Evolutionary conservation across 2,888 invertebrate species (phyloP).

Genomic region (Cyrtodaria siliqua): DNA sequence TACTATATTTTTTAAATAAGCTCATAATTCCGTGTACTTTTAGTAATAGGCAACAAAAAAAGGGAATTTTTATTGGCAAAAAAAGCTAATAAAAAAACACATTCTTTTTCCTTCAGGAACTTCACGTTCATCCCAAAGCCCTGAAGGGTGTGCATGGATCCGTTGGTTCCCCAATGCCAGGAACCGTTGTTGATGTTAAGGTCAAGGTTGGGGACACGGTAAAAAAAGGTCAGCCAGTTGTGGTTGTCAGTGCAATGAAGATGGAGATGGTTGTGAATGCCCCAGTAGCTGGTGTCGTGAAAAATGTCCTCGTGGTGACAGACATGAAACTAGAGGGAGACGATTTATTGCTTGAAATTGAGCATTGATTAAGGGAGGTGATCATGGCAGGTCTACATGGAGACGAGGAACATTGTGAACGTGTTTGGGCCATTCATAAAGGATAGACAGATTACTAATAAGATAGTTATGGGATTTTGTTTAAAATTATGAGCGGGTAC

Average conservation of each 20-base stretch:
- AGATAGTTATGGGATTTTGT: no score
- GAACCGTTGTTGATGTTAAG: constrained; percentile 94
- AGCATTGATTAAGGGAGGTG: no score
- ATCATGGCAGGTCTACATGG: no score
- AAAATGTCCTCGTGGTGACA: constrained; percentile 91
- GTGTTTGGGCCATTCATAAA: no score
- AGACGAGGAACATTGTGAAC: no score
- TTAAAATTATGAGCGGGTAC: no score
- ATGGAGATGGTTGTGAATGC: constrained; percentile 99
- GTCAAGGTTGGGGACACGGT: constrained; percentile 94
- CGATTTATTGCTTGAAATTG: constrained; percentile 94
- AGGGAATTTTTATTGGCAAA: no score
- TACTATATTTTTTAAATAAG: no score
- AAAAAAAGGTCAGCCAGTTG: constrained; percentile 95
- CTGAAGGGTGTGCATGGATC: constrained; percentile 94
- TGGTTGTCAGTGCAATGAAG: constrained; percentile 99
- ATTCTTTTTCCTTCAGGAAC: constrained; percentile 88
- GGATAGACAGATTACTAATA: no score
- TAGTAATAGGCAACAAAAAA: no score
- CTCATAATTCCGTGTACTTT: no score
- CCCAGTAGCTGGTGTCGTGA: constrained; percentile 94
- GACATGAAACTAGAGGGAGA: constrained; percentile 98
- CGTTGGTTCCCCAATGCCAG: constrained; percentile 99
- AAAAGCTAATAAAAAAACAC: no score
- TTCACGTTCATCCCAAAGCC: constrained; percentile 98